These are phyloP conservation scores for Daubentonia madagascariensis DNA, from an alignment of 2,113 vertebrate species.

Conservation along the genomic window DNA sequence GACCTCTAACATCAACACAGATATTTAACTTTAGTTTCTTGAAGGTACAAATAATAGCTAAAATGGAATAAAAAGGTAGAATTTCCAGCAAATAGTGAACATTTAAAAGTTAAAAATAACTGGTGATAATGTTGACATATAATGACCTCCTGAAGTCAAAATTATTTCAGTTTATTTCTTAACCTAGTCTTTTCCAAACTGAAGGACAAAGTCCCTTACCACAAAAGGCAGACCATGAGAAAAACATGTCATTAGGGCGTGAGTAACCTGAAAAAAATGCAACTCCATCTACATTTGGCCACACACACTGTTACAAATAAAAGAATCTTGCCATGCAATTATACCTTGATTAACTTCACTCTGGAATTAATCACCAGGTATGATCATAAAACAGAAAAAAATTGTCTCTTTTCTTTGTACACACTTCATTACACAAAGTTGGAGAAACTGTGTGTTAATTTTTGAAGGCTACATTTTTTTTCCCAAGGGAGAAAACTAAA, in stretches of 20 bases:
- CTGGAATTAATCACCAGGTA: background rate
- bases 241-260: background rate
- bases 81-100: background rate
- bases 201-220: background rate
- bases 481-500: background rate
- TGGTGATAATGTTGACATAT: background rate
- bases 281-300: background rate
- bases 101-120: background rate
- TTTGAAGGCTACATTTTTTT: background rate
- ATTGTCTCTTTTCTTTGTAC: background rate
- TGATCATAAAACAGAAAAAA: background rate
- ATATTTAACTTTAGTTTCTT: background rate
- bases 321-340: background rate
- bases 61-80: background rate
- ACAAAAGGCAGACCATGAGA: background rate
- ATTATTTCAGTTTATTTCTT: conserved; percentile 20
- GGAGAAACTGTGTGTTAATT: background rate
- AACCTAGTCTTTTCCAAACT: background rate
- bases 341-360: background rate
- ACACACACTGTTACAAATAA: background rate
- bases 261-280: background rate
- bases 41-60: background rate
- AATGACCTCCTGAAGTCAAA: background rate
- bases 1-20: background rate
- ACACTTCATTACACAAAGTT: background rate